Conservation (phyloP, 2,888 invertebrate species). For the Uropetala carovei region DNA sequence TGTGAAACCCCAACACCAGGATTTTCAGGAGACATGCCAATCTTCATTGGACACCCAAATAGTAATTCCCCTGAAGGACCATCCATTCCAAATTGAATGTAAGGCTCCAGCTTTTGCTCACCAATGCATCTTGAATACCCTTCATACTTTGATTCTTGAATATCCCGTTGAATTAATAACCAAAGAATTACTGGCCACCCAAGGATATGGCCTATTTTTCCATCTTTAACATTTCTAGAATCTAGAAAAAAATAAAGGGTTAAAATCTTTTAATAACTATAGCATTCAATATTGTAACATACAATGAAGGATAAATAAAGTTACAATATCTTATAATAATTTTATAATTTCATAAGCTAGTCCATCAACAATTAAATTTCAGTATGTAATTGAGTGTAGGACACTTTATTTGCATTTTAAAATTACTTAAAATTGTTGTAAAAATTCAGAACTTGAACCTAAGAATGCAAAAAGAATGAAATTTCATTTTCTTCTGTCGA, state of each 20-base stretch:
- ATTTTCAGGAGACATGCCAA: constrained; percentile 58
- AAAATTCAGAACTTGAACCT: too few relatives aligned
- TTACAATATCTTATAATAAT: neutral
- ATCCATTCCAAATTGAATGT: constrained; percentile 55
- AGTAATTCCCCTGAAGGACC: constrained; percentile 17
- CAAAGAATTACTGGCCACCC: constrained; percentile 50
- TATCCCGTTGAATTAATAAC: constrained; percentile 39
- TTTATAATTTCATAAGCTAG: neutral
- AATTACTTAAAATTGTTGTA: neutral
- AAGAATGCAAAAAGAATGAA: too few relatives aligned
- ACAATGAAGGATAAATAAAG: neutral
- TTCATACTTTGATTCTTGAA: neutral
- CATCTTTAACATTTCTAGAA: constrained; percentile 20
- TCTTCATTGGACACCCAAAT: constrained; percentile 48
- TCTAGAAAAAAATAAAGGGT: neutral
- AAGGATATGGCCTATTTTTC: constrained; percentile 20
- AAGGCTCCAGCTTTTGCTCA: constrained; percentile 40
- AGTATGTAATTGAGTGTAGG: neutral
- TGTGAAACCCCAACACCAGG: constrained; percentile 20
- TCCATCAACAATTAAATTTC: neutral
- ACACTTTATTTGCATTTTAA: neutral
- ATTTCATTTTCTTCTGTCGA: too few relatives aligned
- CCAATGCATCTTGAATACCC: constrained; percentile 30
- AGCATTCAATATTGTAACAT: neutral
- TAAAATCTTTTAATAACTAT: neutral